These are phyloP conservation scores for Rhizoglyphus robini DNA, from an alignment of 1,140 invertebrate species.

Conservation along the genomic window DNA sequence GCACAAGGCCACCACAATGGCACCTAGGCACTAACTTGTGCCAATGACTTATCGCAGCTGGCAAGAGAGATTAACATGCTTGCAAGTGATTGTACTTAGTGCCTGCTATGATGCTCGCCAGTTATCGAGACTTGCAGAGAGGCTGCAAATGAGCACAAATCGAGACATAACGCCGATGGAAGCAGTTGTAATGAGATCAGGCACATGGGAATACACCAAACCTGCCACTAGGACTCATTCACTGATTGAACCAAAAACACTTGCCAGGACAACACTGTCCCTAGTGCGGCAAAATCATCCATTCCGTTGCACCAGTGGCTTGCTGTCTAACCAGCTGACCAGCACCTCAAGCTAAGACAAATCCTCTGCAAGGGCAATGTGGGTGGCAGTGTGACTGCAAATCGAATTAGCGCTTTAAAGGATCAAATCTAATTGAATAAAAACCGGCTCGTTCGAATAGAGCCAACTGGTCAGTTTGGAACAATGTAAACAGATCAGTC, in stretches of 20 bases:
- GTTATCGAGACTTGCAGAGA: no score
- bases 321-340: no score
- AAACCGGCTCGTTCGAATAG: background rate
- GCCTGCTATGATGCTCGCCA: no score
- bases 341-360: no score
- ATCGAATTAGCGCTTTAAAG: slow-evolving; percentile 13
- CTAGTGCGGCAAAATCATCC: no score
- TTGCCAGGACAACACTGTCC: no score
- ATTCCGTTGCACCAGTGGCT: no score
- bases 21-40: background rate
- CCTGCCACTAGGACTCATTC: background rate
- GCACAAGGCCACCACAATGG: no score
- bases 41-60: background rate
- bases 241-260: no score
- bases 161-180: background rate
- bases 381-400: no score
- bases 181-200: slow-evolving; percentile 3
- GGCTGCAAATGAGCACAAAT: background rate
- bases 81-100: background rate
- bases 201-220: slow-evolving; percentile 1
- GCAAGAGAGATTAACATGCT: background rate
- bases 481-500: slow-evolving; percentile 6
- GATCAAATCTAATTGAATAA: slow-evolving; percentile 1
- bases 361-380: no score
- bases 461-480: background rate